Percentiles rank a stretch among this genome's conserved stretches.
Evolutionary conservation across 2,888 invertebrate species (phyloP).

Genomic region (Ectobius pallidus): DNA sequence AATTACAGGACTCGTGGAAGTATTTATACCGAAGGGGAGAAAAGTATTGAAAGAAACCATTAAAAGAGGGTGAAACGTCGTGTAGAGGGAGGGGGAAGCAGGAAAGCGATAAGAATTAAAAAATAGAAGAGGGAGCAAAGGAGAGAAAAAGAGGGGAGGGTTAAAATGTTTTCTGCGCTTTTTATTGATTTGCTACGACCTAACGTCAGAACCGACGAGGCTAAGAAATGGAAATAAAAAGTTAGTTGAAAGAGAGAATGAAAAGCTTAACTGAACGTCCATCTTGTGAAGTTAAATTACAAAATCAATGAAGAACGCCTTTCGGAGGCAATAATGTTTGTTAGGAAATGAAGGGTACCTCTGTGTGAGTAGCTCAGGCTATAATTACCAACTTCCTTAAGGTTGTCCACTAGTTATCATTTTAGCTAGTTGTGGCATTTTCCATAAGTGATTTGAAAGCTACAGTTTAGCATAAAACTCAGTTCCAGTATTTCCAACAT

Average conservation of each 20-base stretch:
- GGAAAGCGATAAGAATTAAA: conserved; percentile 31
- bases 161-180: conserved; percentile 41
- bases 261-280: conserved; percentile 32
- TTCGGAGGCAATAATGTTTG: conserved; percentile 19
- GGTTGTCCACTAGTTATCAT: too few species aligned
- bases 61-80: conserved; percentile 1
- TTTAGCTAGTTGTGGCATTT: too few species aligned
- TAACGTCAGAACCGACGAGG: conserved; percentile 34
- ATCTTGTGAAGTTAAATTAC: conserved; percentile 35
- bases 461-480: too few species aligned
- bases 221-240: conserved; percentile 32
- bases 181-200: conserved; percentile 41
- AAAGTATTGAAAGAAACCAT: background rate
- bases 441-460: too few species aligned
- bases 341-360: background rate
- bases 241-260: conserved; percentile 15
- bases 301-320: conserved; percentile 33
- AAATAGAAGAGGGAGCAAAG: conserved; percentile 21
- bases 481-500: too few species aligned
- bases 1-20: too few species aligned
- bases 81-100: background rate
- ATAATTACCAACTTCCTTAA: too few species aligned
- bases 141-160: conserved; percentile 23
- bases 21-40: background rate
- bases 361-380: background rate